Percentiles rank a stretch among this genome's conserved stretches.
Conservation (phyloP, 2,797 vertebrate species). For the Botia kubotai region DNA sequence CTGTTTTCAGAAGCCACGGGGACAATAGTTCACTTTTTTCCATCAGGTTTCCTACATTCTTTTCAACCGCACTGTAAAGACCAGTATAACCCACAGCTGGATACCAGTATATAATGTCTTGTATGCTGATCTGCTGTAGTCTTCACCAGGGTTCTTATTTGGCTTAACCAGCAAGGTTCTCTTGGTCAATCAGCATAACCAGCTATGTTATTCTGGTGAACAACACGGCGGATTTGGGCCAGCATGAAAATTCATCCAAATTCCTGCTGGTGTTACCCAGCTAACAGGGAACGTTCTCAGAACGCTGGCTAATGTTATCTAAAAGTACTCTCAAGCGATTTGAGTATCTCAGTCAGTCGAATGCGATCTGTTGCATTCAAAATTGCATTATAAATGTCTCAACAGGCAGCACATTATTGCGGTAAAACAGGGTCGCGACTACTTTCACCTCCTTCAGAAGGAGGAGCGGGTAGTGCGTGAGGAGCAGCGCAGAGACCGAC, state of each 20-base stretch:
- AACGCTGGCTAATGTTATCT: no score
- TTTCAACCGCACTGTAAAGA: neutral
- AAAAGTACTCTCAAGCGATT: no score
- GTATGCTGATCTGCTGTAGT: no score
- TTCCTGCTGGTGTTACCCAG: no score
- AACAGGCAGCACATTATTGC: slow-evolving; percentile 68
- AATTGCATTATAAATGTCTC: slow-evolving; percentile 54
- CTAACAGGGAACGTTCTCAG: no score
- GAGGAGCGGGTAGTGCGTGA: slow-evolving; percentile 68
- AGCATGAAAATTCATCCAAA: neutral
- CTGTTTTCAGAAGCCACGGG: slow-evolving; percentile 30
- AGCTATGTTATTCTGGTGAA: no score
- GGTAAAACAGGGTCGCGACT: slow-evolving; percentile 73
- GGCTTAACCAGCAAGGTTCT: no score
- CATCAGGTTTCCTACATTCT: neutral
- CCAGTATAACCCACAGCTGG: neutral
- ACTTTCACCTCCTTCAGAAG: slow-evolving; percentile 72
- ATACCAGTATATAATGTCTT: neutral
- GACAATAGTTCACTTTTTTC: neutral
- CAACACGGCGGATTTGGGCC: neutral
- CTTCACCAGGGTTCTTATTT: no score
- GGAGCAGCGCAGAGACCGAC: slow-evolving; percentile 49
- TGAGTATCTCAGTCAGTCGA: neutral
- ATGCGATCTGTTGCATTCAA: neutral
- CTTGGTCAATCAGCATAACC: no score